Base-by-base conservation (phyloP, 2,113 vertebrate genomes). In the Fregetta grallaria region DNA sequence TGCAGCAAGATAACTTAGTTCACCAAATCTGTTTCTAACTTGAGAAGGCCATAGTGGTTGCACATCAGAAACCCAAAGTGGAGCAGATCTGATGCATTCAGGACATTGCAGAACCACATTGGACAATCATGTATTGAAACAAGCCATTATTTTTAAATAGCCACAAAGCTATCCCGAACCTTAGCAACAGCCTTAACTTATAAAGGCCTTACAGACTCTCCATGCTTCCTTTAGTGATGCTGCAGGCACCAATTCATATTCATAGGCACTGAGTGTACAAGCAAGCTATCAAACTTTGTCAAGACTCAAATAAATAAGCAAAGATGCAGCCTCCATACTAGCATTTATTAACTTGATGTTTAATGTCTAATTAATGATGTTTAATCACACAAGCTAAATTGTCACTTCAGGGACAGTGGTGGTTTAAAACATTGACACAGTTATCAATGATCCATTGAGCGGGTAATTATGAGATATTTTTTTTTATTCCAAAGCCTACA, bases 181-280 rank as follows among this genome's bases (percentile, higher is more conserved):
- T 82, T 38, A 49, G n/a, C n/a, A 88, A 38, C 2, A 7, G 3
- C 22, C 8, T 65, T 53, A 29, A 34, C 8, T 85, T 32, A 25
- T 4, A 19, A 74, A 50, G 11, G 34, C 6, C 4, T 53, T 47
- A 15, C 6, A 68, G 32, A 59, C 6, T 22, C 9, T 38, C 19
- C 42, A 7, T 14, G 9, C 32, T 59, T 85, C 27, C 42, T 74
- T 71, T 34, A 63, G 23, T 42, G 20, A 13, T 34, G 34, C 26
- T 68, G 17, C 56, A 88, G n/a, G 11, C 29, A 50, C 20, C n/a
- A 59, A 5, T 79, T 44, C n/a, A 38, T 55, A 38, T 72, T n/a
- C 66, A 75, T 7, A 78, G 25, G 17, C 16, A 30, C 0, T 0
- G 0, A 52, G 21, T 29, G 15, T 30, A 36, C 9, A 42, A 36